phyloP scores from a whole-genome alignment of 2,888 invertebrate species.

The Chrysolina haemoptera region DNA sequence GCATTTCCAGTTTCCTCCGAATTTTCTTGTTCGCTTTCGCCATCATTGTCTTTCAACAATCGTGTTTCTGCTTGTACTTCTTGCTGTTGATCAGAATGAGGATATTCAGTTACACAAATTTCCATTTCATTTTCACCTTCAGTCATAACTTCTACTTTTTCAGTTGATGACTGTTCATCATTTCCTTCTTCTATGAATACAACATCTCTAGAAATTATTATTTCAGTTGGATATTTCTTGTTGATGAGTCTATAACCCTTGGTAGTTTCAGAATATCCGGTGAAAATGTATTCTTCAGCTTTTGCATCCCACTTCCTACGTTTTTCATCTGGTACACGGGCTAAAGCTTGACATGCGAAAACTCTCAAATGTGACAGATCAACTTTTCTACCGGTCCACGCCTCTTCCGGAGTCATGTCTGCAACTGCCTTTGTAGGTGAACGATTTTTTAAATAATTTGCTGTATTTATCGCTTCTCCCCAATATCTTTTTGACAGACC shows the following conservation, averaged over 20 bases:
- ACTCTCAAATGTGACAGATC: neutral
- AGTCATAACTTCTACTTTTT: neutral
- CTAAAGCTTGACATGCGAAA: neutral
- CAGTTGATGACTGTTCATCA: neutral
- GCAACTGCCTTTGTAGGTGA: neutral
- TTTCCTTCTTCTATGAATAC: neutral
- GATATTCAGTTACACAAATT: neutral
- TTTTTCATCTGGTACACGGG: neutral
- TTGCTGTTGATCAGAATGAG: neutral
- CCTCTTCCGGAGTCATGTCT: neutral
- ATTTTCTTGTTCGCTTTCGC: neutral
- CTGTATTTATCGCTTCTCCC: neutral
- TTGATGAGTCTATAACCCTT: neutral
- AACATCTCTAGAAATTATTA: neutral
- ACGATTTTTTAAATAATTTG: neutral
- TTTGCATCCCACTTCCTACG: neutral
- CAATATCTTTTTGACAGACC: neutral
- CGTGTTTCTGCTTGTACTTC: neutral
- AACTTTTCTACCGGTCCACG: neutral
- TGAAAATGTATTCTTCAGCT: neutral
- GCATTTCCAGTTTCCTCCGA: neutral
- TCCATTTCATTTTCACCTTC: neutral
- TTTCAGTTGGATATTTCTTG: neutral
- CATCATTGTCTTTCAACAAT: neutral
- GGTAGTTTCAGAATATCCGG: neutral